Conservation (phyloP, 2,888 invertebrate species). For the Dromius quadrimaculatus region DNA sequence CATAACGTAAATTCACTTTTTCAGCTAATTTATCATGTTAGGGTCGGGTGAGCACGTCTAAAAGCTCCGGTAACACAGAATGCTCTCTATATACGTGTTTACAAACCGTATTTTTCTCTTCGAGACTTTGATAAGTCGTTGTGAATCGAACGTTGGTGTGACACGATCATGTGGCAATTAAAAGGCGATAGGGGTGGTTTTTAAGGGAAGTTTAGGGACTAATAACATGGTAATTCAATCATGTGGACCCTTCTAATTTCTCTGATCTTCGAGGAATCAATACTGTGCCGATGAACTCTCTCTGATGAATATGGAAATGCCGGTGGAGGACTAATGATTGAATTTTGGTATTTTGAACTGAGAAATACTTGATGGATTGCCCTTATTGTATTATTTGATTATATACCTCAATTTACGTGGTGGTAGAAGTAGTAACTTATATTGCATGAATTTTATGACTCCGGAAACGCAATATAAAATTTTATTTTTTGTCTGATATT, state of each 20-base stretch:
- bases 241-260: constrained; percentile 29
- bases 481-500: too few relatives aligned
- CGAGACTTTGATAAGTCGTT: neutral
- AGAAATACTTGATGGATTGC: too few relatives aligned
- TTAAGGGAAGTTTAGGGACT: constrained; percentile 3
- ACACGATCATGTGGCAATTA: neutral
- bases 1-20: constrained; percentile 8
- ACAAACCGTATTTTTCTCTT: neutral
- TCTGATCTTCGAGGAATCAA: constrained; percentile 23
- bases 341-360: too few relatives aligned
- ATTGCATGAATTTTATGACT: too few relatives aligned
- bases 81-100: neutral
- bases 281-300: constrained; percentile 8
- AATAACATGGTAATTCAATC: constrained; percentile 44
- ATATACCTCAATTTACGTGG: too few relatives aligned
- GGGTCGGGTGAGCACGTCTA: neutral
- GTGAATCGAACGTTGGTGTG: neutral
- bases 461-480: too few relatives aligned
- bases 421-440: too few relatives aligned
- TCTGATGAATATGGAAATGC: constrained; percentile 20
- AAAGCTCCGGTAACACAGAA: neutral
- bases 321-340: neutral
- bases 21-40: constrained; percentile 6
- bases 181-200: neutral
- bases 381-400: too few relatives aligned